Evolutionary conservation across 2,888 invertebrate genomes (phyloP).

Genomic region (Synergus japonicus): DNA sequence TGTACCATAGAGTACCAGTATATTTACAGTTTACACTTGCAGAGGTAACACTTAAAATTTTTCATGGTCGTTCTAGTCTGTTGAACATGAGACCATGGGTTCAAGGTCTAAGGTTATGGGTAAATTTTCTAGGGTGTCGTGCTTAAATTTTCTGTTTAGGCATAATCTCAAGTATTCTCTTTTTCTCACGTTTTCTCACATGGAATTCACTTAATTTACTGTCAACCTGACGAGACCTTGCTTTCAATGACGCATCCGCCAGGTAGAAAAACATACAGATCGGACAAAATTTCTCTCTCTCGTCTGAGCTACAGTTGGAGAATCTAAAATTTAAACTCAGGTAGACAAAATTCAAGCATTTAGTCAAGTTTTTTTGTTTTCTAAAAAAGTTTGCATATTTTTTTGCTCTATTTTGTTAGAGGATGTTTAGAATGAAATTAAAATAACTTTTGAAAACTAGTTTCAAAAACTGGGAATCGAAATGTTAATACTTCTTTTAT

Average conservation of each 20-base stretch:
- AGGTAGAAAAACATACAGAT: not conserved
- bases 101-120: conserved; percentile 37
- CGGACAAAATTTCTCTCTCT: not conserved
- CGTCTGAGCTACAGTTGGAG: not conserved
- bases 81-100: conserved; percentile 44
- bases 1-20: not conserved
- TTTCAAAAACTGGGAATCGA: not conserved
- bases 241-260: not conserved
- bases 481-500: conserved; percentile 17
- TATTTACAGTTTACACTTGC: not conserved
- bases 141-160: not conserved
- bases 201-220: not conserved
- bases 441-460: not conserved
- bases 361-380: not conserved
- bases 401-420: too few relatives aligned
- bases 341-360: not conserved
- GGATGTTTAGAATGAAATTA: too few relatives aligned
- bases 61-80: conserved; percentile 50
- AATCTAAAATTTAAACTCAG: not conserved
- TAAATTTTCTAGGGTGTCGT: conserved; percentile 1
- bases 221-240: not conserved
- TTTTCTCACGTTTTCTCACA: conserved; percentile 19
- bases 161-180: not conserved
- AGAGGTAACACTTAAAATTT: conserved; percentile 19
- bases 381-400: too few relatives aligned